Conservation (phyloP, 2,113 vertebrate species). For the Ailuropoda melanoleuca region DNA sequence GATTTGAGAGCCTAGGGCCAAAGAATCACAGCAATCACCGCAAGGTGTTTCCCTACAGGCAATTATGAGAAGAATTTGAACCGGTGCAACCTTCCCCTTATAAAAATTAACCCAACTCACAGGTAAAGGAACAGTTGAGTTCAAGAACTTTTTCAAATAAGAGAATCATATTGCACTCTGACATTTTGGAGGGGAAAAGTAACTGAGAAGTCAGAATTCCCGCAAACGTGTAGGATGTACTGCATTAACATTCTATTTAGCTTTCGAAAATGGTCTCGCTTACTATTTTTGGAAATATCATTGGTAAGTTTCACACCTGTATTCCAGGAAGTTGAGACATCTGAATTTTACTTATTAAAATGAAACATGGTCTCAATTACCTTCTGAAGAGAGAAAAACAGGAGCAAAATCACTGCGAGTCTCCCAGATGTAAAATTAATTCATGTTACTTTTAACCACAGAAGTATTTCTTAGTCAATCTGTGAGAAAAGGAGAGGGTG, state of each 20-base stretch:
- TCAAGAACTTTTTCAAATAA: not conserved
- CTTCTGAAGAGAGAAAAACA: constrained; percentile 42
- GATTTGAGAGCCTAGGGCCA: not conserved
- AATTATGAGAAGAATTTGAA: constrained; percentile 17
- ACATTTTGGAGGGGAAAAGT: not conserved
- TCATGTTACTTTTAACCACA: constrained; percentile 71
- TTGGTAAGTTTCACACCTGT: constrained; percentile 54
- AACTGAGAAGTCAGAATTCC: not conserved
- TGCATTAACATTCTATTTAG: not conserved
- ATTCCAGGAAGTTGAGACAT: constrained; percentile 57
- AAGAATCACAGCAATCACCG: not conserved
- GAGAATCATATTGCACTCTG: not conserved
- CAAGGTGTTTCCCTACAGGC: not conserved
- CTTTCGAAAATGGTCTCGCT: constrained; percentile 42
- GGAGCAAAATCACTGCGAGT: not conserved
- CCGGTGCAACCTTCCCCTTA: not conserved
- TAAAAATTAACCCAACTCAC: constrained; percentile 18
- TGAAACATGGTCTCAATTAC: constrained; percentile 39
- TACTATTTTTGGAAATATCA: constrained; percentile 47
- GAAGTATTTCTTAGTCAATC: constrained; percentile 70
- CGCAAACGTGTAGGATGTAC: not conserved
- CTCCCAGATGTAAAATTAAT: constrained; percentile 62
- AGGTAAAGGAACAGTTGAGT: not conserved
- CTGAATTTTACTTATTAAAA: constrained; percentile 71
- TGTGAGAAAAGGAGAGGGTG: constrained; percentile 55